Evolutionary conservation across 2,888 invertebrate species (phyloP).

Genomic region (Tineola bisselliella): DNA sequence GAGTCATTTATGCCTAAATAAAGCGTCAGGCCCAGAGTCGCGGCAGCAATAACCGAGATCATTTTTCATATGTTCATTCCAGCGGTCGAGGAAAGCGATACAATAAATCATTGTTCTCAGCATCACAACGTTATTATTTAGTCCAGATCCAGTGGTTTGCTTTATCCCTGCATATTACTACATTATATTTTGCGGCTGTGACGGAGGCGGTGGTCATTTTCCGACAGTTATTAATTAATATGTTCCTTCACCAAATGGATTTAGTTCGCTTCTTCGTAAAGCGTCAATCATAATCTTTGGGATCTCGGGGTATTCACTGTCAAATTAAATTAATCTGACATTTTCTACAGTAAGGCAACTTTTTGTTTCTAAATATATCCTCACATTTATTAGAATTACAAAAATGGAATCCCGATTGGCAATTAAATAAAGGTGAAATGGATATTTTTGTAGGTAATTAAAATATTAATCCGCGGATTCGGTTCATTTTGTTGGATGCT

Average conservation of each 20-base stretch:
- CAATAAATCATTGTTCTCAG: constrained; percentile 66
- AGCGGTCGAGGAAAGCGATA: constrained; percentile 62
- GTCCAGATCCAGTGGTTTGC: constrained; percentile 29
- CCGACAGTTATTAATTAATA: constrained; percentile 14
- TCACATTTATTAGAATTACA: no score
- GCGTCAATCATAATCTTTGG: constrained; percentile 11
- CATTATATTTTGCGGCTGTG: constrained; percentile 8
- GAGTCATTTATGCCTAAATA: constrained; percentile 66
- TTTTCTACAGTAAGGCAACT: background rate
- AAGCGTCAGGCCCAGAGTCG: constrained; percentile 65
- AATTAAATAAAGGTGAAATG: no score
- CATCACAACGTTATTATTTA: constrained; percentile 63
- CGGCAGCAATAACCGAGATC: constrained; percentile 62
- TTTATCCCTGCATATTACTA: constrained; percentile 29
- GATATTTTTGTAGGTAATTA: background rate
- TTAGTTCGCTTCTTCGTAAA: constrained; percentile 1
- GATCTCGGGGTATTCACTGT: background rate
- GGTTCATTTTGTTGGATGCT: background rate
- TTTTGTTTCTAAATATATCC: no score
- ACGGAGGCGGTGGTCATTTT: constrained; percentile 10
- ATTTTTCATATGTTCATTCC: constrained; percentile 67
- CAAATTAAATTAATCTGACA: background rate
- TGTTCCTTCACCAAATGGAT: background rate
- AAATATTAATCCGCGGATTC: background rate
- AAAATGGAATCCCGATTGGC: no score